Conservation (phyloP, 2,113 vertebrate species). For the Riparia riparia region DNA sequence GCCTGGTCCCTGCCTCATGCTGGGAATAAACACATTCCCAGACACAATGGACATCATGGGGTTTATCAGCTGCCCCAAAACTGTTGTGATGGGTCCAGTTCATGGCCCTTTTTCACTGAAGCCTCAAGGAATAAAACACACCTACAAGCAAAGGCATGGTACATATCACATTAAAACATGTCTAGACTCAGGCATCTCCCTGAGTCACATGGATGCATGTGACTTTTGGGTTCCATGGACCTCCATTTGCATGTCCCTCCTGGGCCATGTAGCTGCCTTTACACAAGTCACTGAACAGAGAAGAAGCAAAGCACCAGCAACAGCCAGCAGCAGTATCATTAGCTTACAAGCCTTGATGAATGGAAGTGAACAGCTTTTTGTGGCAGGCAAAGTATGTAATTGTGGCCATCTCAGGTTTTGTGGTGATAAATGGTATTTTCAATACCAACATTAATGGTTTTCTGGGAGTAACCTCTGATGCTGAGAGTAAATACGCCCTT, state of each 20-base stretch:
- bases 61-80: not conserved
- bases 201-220: rapidly evolving
- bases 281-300: rapidly evolving
- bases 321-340: not conserved
- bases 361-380: not conserved
- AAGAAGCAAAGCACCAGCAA: not conserved
- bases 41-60: rapidly evolving
- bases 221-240: not conserved
- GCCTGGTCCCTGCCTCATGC: not conserved
- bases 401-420: not conserved
- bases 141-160: not conserved
- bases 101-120: not conserved
- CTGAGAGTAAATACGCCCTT: not conserved
- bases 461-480: not conserved
- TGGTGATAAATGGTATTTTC: not conserved
- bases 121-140: not conserved
- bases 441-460: not conserved
- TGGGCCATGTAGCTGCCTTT: not conserved
- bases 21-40: not conserved
- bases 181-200: rapidly evolving
- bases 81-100: not conserved
- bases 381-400: not conserved
- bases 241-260: not conserved
- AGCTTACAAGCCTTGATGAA: not conserved
- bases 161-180: not conserved